Evolutionary conservation across 92 coral and sea anemone genomes (phyloP).

Genomic region (Ricordea florida): DNA sequence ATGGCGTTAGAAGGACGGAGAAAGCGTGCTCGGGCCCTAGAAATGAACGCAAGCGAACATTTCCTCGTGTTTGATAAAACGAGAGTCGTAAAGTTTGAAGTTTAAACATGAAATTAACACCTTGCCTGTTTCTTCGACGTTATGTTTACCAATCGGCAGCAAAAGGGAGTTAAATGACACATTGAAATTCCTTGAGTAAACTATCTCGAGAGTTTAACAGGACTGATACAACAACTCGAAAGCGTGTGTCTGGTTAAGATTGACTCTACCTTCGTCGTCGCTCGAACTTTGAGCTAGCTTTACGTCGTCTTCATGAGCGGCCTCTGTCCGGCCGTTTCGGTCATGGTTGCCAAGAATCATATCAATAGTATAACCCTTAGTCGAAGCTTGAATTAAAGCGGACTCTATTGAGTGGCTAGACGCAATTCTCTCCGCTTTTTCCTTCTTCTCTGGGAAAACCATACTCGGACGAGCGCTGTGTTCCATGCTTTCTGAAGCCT

Average conservation of each 20-base stretch:
- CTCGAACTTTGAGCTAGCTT: conserved; percentile 11
- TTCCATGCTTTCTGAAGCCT: conserved; percentile 3
- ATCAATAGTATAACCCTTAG: conserved; percentile 89
- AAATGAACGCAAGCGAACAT: background rate
- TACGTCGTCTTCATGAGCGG: background rate
- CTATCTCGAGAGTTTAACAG: conserved; percentile 57
- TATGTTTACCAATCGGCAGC: conserved; percentile 45
- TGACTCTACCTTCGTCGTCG: conserved; percentile 59
- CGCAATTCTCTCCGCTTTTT: conserved; percentile 3
- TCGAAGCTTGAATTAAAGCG: conserved; percentile 88
- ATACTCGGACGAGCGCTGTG: conserved; percentile 16
- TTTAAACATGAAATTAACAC: conserved; percentile 68
- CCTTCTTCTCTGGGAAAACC: conserved; percentile 11
- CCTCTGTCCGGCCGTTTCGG: conserved; percentile 36
- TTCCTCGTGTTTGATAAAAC: background rate
- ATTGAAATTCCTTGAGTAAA: conserved; percentile 66
- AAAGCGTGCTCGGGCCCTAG: background rate
- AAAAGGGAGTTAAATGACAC: conserved; percentile 31
- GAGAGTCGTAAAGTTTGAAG: conserved; percentile 1
- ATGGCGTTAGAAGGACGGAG: background rate
- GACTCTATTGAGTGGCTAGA: conserved; percentile 81
- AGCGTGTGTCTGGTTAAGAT: conserved; percentile 18
- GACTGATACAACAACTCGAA: conserved; percentile 44
- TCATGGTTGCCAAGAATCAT: conserved; percentile 90
- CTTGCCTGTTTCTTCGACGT: conserved; percentile 5